Base-by-base conservation (phyloP, 2,113 vertebrate genomes). In the Muscicapa adusta region DNA sequence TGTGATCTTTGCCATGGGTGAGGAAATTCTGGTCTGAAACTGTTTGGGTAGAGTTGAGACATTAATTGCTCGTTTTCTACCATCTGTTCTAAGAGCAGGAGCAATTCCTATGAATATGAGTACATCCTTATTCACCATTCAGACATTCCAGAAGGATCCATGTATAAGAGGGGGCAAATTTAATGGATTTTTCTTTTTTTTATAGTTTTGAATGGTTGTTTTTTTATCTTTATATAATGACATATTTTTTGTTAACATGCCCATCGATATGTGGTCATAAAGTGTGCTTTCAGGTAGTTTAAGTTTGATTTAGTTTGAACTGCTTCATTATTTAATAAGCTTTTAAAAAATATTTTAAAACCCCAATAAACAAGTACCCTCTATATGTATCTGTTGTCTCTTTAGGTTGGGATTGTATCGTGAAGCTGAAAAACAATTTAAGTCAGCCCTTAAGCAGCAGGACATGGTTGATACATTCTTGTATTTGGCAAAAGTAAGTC, bases 341-440 rank as follows among this genome's bases (percentile, higher is more conserved):
- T 74, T 70, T 47, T 13, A 0, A 82, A 22, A 60, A 29, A 14
- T 25, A 22, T 6, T n/a, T 3, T 13, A 38, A 28, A 19, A 8
- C 1, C 1, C 7, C 4, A 53, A 20, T 6, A 8, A 66, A 25
- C 14, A 38, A 72, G 40, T 58, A 42, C 5, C 3, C 77, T 83
- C 13, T 71, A 0, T 71, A 36, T 56, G 10, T 86, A 4, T 91
- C 16, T 91, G 58, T 96, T 96, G 7, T 89, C 85, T 79, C 66
- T 83, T 94, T 96, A 98, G 98, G 96, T 95, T 98, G 90, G 98
- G 99, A 97, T 98, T 99, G 73, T 98, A 99, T 96, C 98, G 99
- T 92, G 99, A 99, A 97, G 99, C 99, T 9, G 99, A 99, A 95
- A 99, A 99, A 94, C 99, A 99, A 72, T 99, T 99, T 97, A 98